Evolutionary conservation across 2,888 invertebrate genomes (phyloP).

Genomic region (Carterocephalus palaemon): DNA sequence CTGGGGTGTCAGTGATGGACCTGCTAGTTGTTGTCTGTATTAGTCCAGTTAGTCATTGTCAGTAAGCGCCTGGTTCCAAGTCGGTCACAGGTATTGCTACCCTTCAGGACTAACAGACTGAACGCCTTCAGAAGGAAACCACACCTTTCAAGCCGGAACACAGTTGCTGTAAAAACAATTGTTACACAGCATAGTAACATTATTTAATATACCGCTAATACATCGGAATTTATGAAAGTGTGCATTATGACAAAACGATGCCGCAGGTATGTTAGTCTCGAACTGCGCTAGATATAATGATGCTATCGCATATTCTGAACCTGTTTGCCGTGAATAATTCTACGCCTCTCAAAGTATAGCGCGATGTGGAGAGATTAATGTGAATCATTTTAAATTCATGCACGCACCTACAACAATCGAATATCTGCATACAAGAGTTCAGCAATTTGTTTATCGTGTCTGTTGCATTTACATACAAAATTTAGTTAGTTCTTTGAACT

Average conservation of each 20-base stretch:
- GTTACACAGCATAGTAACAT: slow-evolving; percentile 69
- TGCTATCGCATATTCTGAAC: slow-evolving; percentile 21
- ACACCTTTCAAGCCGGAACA: too few species aligned
- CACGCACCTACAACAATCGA: slow-evolving; percentile 25
- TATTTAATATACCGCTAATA: background rate
- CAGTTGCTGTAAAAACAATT: slow-evolving; percentile 33
- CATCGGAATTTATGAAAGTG: too few species aligned
- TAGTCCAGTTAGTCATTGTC: too few species aligned
- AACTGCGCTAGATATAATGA: slow-evolving; percentile 21
- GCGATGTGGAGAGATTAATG: slow-evolving; percentile 23
- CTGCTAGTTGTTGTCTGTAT: too few species aligned
- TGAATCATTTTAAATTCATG: slow-evolving; percentile 26
- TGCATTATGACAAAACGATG: too few species aligned
- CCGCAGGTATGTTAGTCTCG: too few species aligned
- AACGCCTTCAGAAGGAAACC: too few species aligned
- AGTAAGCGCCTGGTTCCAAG: too few species aligned
- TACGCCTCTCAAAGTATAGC: slow-evolving; percentile 25
- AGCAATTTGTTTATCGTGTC: slow-evolving; percentile 26
- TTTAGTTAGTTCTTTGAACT: slow-evolving; percentile 22
- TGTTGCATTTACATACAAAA: slow-evolving; percentile 25
- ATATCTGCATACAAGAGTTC: slow-evolving; percentile 26
- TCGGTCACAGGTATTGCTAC: too few species aligned
- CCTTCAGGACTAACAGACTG: too few species aligned
- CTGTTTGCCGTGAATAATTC: slow-evolving; percentile 25
- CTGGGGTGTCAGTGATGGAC: too few species aligned